Evolutionary conservation across 2,113 vertebrate species (phyloP), one percentile per base, ranked within the genome.

Genomic region (Antechinus flavipes): DNA sequence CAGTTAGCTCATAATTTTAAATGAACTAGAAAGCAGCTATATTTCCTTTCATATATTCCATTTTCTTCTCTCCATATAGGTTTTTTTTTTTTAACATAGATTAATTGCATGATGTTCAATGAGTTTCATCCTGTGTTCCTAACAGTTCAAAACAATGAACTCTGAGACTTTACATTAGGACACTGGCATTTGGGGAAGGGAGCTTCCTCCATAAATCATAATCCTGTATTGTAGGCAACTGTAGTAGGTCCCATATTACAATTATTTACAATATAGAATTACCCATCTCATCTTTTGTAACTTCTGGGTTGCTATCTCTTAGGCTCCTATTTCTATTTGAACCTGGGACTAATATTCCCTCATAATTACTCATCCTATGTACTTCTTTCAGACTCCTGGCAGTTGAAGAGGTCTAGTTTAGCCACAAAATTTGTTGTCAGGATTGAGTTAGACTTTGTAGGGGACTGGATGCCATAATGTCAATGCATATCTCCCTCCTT

Each of bases 41-140:
- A 84, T 42, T 42, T 84, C 68, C 68, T 23, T 68, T 84, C 19
- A 84, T 22, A 19, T 84, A 42, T 84, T 42, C 5, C 23, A 23
- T 42, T 52, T 22, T 0, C 0, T 9, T 42, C 4, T 9, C 19
- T 50, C 1, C 24, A 2, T 27, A 0, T 35, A 0, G 9, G 4
- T 14, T 26, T 55, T 14, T 42, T 4, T 27, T 2, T 52, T n/a
- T 12, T 35, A 25, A 3, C 14, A 0, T 14, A 16, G 55, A 47
- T 6, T 3, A 2, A 46, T 16, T 27, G 8, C 3, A 11, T 7
- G 2, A 30, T 22, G 1, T 19, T 35, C 46, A 55, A 7, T 84
- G 30, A 25, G 10, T 25, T 0, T 3, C 52, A 55, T 24, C 24
- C 16, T 27, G 2, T 54, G 7, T 84, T 42, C 7, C 19, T 42